These are phyloP conservation scores for Tanaodytes sp. DNA, from an alignment of 2,888 invertebrate species.

Conservation along the genomic window DNA sequence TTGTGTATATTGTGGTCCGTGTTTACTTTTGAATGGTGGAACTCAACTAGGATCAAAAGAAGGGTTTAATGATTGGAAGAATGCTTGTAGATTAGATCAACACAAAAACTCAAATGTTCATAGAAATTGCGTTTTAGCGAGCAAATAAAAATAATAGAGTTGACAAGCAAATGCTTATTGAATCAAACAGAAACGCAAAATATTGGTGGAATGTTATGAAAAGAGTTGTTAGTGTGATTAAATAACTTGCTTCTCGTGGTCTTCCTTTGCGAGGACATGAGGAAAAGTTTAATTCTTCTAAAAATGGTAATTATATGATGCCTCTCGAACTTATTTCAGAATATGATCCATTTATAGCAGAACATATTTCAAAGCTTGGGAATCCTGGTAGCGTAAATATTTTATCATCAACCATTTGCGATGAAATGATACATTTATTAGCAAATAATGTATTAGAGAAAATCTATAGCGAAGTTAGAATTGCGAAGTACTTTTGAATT, in stretches of 20 bases:
- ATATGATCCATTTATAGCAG: constrained; percentile 4
- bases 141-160: no score
- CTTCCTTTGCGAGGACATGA: constrained; percentile 1
- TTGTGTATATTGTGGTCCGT: no score
- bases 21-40: no score
- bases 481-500: constrained; percentile 51
- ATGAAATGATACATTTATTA: constrained; percentile 59
- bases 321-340: constrained; percentile 2
- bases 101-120: no score
- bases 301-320: constrained; percentile 10
- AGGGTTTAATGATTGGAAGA: no score
- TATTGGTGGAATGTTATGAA: no score
- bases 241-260: background rate
- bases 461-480: constrained; percentile 39
- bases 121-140: no score
- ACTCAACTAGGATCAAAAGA: no score
- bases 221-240: no score
- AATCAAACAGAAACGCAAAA: no score
- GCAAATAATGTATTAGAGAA: constrained; percentile 54
- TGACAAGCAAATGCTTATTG: no score
- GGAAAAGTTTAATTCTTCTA: constrained; percentile 3
- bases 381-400: constrained; percentile 58
- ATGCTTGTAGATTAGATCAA: no score
- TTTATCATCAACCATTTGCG: constrained; percentile 58
- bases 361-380: constrained; percentile 18